A percentile compares a stretch with the other conserved stretches of the same genome.
Conservation (phyloP, 2,113 vertebrate genomes). For the Xiphorhynchus elegans region DNA sequence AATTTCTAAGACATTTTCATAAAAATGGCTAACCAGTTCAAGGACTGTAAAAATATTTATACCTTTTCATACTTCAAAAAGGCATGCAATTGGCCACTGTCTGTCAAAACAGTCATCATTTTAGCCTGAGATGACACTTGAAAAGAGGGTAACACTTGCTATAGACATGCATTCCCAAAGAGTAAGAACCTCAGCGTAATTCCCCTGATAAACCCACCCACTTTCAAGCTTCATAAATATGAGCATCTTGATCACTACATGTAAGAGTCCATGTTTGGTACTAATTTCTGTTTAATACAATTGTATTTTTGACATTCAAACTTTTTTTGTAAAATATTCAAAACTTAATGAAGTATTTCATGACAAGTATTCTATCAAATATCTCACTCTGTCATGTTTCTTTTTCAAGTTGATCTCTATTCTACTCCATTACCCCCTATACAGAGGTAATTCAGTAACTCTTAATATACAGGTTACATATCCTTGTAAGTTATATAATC, state of each 20-base stretch:
- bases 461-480: background rate
- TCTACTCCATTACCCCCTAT: background rate
- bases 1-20: background rate
- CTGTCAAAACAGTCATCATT: background rate
- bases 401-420: background rate
- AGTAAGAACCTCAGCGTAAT: background rate
- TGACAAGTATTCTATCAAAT: background rate
- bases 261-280: background rate
- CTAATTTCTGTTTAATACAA: background rate
- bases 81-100: background rate
- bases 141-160: background rate
- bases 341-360: background rate
- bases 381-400: background rate
- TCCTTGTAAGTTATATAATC: background rate
- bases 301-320: background rate
- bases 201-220: background rate
- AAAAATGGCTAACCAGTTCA: fast-evolving
- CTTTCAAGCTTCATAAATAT: background rate
- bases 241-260: background rate
- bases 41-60: background rate
- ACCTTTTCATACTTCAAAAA: background rate
- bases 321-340: background rate
- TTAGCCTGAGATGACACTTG: background rate
- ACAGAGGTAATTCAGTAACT: background rate
- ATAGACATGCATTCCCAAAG: background rate